These are phyloP conservation scores for Mallotus villosus DNA, from an alignment of 2,797 vertebrate genomes.

Conservation along the genomic window DNA sequence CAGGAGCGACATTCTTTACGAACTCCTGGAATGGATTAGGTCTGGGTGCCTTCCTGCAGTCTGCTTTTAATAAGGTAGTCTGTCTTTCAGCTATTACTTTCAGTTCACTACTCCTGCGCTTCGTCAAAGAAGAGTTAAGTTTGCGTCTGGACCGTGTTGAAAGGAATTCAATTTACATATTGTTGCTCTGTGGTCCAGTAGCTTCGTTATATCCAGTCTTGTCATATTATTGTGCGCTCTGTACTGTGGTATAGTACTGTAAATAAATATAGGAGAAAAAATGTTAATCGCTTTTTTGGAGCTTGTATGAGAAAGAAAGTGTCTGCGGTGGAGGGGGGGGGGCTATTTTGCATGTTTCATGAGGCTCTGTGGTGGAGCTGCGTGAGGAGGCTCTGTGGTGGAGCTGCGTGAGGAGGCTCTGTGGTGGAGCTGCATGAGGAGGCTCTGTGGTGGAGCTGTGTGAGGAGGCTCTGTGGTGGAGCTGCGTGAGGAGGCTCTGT, in stretches of 20 bases:
- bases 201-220: too few species aligned
- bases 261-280: too few species aligned
- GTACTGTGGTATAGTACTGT: too few species aligned
- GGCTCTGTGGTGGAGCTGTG: not conserved
- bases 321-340: too few species aligned
- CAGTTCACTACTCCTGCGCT: slow-evolving; percentile 3
- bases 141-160: not conserved
- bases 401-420: too few species aligned
- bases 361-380: too few species aligned
- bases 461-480: slow-evolving; percentile 7
- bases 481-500: not conserved
- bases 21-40: not conserved
- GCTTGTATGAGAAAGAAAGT: too few species aligned
- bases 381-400: too few species aligned
- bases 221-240: too few species aligned
- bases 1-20: slow-evolving; percentile 29
- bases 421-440: slow-evolving; percentile 22
- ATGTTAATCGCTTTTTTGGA: too few species aligned
- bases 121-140: slow-evolving; percentile 3
- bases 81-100: slow-evolving; percentile 9
- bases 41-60: slow-evolving; percentile 16
- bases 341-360: too few species aligned
- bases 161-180: too few species aligned
- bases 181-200: not conserved
- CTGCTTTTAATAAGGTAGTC: slow-evolving; percentile 39